A percentile compares a stretch with the other conserved stretches of the same genome.
These are phyloP conservation scores for Notamacropus eugenii DNA, from an alignment of 2,797 vertebrate genomes.

Conservation along the genomic window DNA sequence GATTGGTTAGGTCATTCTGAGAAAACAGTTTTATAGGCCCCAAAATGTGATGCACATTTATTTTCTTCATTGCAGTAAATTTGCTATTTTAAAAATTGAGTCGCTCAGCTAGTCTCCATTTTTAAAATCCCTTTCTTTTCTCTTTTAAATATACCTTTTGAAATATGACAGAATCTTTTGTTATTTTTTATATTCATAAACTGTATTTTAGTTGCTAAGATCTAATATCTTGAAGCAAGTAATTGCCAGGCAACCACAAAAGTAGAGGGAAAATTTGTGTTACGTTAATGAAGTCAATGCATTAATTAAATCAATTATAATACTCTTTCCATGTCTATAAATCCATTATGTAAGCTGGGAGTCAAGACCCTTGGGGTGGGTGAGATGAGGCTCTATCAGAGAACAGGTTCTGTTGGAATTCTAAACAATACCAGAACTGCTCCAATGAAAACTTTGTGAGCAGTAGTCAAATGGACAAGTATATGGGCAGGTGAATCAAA, in stretches of 20 bases:
- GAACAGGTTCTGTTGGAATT: slow-evolving; percentile 57
- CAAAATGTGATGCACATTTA: slow-evolving; percentile 9
- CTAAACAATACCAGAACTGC: slow-evolving; percentile 66
- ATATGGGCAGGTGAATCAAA: slow-evolving; percentile 40
- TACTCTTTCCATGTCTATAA: slow-evolving; percentile 79
- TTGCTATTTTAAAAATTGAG: slow-evolving; percentile 45
- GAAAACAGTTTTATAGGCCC: neutral
- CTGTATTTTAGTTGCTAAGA: slow-evolving; percentile 73
- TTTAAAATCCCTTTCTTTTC: slow-evolving; percentile 47
- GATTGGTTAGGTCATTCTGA: neutral
- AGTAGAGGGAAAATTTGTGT: slow-evolving; percentile 78
- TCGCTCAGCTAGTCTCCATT: slow-evolving; percentile 30
- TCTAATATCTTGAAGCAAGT: slow-evolving; percentile 74
- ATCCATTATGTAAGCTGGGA: slow-evolving; percentile 74
- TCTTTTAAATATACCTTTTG: slow-evolving; percentile 59
- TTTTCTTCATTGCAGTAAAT: slow-evolving; percentile 32
- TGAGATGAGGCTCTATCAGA: slow-evolving; percentile 40
- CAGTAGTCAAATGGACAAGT: slow-evolving; percentile 52
- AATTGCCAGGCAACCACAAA: slow-evolving; percentile 79
- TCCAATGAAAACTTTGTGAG: slow-evolving; percentile 69
- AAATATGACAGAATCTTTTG: slow-evolving; percentile 72
- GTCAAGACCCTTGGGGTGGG: slow-evolving; percentile 53
- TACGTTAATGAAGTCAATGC: slow-evolving; percentile 81
- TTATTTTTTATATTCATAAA: slow-evolving; percentile 70
- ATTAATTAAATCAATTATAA: slow-evolving; percentile 81